Base-by-base conservation (phyloP, 2,888 invertebrate genomes). In the Phrixothrix hirtus region DNA sequence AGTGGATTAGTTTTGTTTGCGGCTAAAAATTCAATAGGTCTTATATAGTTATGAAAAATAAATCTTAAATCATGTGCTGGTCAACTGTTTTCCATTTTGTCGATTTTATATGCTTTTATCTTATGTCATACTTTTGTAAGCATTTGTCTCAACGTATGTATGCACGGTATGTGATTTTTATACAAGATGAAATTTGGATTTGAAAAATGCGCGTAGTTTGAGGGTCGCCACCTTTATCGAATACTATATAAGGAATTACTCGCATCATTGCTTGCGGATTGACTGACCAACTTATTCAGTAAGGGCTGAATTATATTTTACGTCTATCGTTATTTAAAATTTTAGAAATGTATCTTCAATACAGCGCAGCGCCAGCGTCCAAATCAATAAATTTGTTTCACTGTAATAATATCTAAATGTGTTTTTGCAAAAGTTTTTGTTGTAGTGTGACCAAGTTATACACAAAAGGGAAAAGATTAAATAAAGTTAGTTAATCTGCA, bases 261-360 rank as follows among this genome's bases (percentile, higher is more conserved):
- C 26, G 50, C 44, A 30, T 50, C 50, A 34, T 44, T 50, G 43
- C 36, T 25, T 38, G 30, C 9, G 26, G 44, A 50, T 36, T 50
- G 44, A 44, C 50, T 45, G 45, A 45, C 45, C 45, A 37, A 13
- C 12, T 10, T 17, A 32, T n/a, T n/a, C n/a, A n/a, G n/a, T n/a
- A n/a, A n/a, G n/a, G n/a, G n/a, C n/a, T n/a, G n/a, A n/a, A n/a
- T n/a, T n/a, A n/a, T n/a, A n/a, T n/a, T n/a, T n/a, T n/a, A n/a
- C 11, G 7, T n/a, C 35, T 9, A 15, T 17, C 16, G 35, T 2
- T n/a, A 15, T 16, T 17, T 35, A 12, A 9, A 35, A 35, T 35
- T 15, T 10, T 5, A 5, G 6, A 35, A 16, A 35, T 10, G 9
- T 10, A 11, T 10, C 9, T 10, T 11, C 11, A n/a, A n/a, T n/a